phyloP scores from a whole-genome alignment of 2,797 vertebrate genomes.

The Channallabes apus region DNA sequence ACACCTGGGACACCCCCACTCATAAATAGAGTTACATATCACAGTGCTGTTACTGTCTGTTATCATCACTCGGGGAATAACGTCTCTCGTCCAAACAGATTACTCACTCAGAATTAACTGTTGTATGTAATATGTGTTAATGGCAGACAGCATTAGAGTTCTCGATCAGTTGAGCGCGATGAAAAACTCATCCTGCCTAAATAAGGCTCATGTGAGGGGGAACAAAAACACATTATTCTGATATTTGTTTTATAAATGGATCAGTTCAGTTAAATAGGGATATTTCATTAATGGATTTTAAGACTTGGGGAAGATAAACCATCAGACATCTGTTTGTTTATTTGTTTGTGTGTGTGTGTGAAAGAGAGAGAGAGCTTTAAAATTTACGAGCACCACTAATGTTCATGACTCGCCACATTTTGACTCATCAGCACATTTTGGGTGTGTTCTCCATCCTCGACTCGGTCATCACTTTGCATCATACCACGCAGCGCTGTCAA shows the following conservation, averaged over 20 bases:
- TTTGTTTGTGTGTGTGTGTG: background rate
- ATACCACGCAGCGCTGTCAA: background rate
- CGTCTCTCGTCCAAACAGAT: too few relatives aligned
- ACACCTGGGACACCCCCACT: too few relatives aligned
- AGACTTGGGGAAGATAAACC: background rate
- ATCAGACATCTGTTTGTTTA: background rate
- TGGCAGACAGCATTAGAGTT: too few relatives aligned
- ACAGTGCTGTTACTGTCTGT: too few relatives aligned
- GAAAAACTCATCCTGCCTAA: background rate
- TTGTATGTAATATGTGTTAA: too few relatives aligned
- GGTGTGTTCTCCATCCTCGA: constrained; percentile 2
- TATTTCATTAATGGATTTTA: background rate
- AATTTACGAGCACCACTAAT: background rate
- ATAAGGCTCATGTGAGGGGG: background rate
- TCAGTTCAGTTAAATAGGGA: background rate
- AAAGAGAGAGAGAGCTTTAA: background rate
- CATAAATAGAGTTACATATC: too few relatives aligned
- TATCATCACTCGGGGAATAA: too few relatives aligned
- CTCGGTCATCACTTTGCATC: constrained; percentile 4
- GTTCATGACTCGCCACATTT: constrained; percentile 1
- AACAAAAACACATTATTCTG: background rate
- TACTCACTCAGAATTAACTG: too few relatives aligned
- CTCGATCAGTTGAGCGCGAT: too few relatives aligned
- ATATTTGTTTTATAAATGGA: background rate
- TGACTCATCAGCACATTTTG: constrained; percentile 3